Evolutionary conservation across 2,113 vertebrate genomes (phyloP), one percentile per base, ranked within the genome.

Genomic region (Colistium nudipinnis): DNA sequence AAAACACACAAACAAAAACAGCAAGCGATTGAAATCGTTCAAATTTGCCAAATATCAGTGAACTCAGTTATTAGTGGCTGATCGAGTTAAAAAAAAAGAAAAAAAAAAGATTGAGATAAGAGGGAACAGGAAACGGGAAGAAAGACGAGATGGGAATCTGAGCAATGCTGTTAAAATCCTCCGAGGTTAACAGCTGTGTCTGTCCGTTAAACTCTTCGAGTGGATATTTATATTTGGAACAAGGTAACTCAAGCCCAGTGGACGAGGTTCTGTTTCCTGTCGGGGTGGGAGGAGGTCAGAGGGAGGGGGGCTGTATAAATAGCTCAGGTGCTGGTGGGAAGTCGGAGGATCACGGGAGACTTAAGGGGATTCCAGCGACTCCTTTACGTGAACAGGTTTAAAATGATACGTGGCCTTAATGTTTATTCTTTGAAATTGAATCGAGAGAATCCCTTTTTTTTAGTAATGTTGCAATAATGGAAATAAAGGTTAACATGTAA

Each of bases 151-250:
- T 4, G 49, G 62, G 54, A 77, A 67, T 56, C 33, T 2, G 12
- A 27, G 60, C 49, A 57, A 76, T 76, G 69, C 69, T 82, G 75
- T 78, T 49, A 82, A 48, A 68, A 65, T 85, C 81, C 72, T 77
- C 65, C 41, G 79, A 89, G 90, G 88, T 86, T 87, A 87, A 80
- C 91, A 91, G 90, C 92, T 93, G 91, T 78, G 83, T 89, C 65
- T 83, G 79, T 53, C 78, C 76, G 55, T 90, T 81, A 87, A 89
- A 67, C 68, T 76, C 83, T 78, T 72, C 45, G 84, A 88, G 70
- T 76, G 17, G 33, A 35, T 28, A 19, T 66, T 77, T 92, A 89
- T 93, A 93, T 93, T 92, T 92, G 88, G 89, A 91, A 84, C 70
- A 28, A 82, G 62, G 92, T 89, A 93, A 94, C 86, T 70, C 38